A percentile compares a stretch with the other conserved stretches of the same genome.
phyloP scores from a whole-genome alignment of 2,113 vertebrate genomes.

The Platysternon megacephalum region DNA sequence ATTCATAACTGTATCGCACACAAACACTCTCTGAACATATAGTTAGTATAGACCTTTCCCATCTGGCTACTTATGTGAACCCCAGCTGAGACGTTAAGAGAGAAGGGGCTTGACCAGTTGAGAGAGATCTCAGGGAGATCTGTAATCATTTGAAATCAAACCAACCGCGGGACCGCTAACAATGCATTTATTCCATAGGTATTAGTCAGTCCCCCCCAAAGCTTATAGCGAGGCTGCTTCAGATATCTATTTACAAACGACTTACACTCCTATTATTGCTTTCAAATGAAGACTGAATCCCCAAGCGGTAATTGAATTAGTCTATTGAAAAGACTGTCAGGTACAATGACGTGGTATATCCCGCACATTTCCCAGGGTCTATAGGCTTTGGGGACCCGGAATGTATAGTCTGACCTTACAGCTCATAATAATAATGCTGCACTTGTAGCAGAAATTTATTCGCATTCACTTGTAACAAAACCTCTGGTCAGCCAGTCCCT shows the following conservation, averaged over 20 bases:
- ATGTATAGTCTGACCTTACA: constrained; percentile 87
- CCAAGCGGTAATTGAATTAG: constrained; percentile 84
- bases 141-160: not conserved
- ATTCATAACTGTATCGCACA: not conserved
- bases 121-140: not conserved
- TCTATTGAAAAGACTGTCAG: constrained; percentile 85
- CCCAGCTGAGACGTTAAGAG: not conserved
- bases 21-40: not conserved
- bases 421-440: constrained; percentile 84
- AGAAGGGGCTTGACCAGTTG: too few species aligned
- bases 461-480: constrained; percentile 87
- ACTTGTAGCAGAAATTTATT: constrained; percentile 87
- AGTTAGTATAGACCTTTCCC: not conserved
- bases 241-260: constrained; percentile 72
- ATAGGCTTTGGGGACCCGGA: constrained; percentile 86
- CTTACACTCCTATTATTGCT: constrained; percentile 67
- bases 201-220: not conserved
- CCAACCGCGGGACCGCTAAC: not conserved
- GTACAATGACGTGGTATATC: constrained; percentile 83
- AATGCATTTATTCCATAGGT: not conserved
- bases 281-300: constrained; percentile 81
- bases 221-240: constrained; percentile 33
- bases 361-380: constrained; percentile 84
- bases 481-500: constrained; percentile 86
- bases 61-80: not conserved